Evolutionary conservation across 1,140 invertebrate genomes (phyloP), one percentile per base, ranked within the genome.

Genomic region (Drosophila kanapiae): DNA sequence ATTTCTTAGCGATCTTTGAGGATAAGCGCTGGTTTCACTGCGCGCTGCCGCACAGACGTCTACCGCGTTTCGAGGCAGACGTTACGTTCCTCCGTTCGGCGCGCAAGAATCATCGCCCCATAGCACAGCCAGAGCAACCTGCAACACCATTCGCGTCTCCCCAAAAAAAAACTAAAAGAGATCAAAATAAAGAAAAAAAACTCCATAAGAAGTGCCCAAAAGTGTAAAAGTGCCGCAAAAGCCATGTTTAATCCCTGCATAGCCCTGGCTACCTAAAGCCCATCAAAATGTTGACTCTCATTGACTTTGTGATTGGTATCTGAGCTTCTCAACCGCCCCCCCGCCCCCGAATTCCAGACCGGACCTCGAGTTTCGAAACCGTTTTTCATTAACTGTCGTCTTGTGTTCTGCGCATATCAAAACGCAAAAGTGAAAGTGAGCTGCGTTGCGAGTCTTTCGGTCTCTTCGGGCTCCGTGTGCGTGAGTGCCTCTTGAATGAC

Each of bases 31-130:
- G 80, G 82, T 87, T 87, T 84, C 88, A 87, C 82, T 84, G 78
- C 80, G 75, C 83, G 82, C 86, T 90, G 90, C 90, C 85, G 85
- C 80, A 86, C 90, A 91, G 90, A 91, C 90, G 90, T 91, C 77
- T 76, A 86, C 80, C 75, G 90, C 80, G 75, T 65, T 90, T 86
- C 90, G 80, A 84, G 82, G 90, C 85, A 91, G 83, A 90, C 91
- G 90, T 74, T 86, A 91, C 90, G 82, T 86, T 82, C 78, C 65
- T 79, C 69, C 82, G 78, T 69, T 91, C 86, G 77, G 70, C 78
- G 85, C 85, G 85, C 86, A 90, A 90, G 81, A 90, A 88, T 78
- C 77, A 43, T 14, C 59, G 31, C 43, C 27, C 16, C 37, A 23
- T 8, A 29, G 6, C 27, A 16, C 27, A 51, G 14, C 57, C 23